Base-by-base conservation (phyloP, 1,140 invertebrate genomes). In the Catajapyx aquilonaris region DNA sequence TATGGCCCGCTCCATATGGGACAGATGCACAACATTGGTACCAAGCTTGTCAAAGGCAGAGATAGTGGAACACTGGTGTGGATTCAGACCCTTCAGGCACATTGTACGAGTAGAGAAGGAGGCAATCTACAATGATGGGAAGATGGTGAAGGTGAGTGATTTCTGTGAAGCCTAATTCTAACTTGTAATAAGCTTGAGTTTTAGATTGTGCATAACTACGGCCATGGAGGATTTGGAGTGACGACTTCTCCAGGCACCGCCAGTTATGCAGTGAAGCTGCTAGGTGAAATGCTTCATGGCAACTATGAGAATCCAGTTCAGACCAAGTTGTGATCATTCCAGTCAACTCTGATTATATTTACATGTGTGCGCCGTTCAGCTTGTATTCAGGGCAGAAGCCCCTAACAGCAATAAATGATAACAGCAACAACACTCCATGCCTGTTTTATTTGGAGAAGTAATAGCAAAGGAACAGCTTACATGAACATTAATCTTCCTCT, bases 161-260 rank as follows among this genome's bases (percentile, higher is more conserved):
- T 31, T 11, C 31, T 5, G 5, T 17, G 5, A 13, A 37, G 4
- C n/a, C 11, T 31, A 28, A 9, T 9, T 28, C 7, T 28, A 9
- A 28, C 23, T 28, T 28, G 23, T 9, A 28, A 28, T 13, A 28
- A 28, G 13, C 23, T 28, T 28, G 23, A 39, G 20, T 41, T 42
- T 4, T 41, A 76, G 61, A 54, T 87, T 11, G 71, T 93, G 1
- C 86, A 94, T 53, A 86, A 88, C 55, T 93, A 93, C 52, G 88
- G 87, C 3, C 87, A 93, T 52, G 83, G 86, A 2, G 83, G 84
- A 3, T 84, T 88, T 55, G 86, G 88, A 4, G 72, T 93, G 1
- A 76, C 76, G 38, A 71, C 80, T 21, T 77, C 81, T 7, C 87
- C 85, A 11, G 87, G 87, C 21, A 87, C 84, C 1, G 71, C 75